phyloP scores from a whole-genome alignment of 2,113 vertebrate genomes.

The Oncorhynchus mykiss region DNA sequence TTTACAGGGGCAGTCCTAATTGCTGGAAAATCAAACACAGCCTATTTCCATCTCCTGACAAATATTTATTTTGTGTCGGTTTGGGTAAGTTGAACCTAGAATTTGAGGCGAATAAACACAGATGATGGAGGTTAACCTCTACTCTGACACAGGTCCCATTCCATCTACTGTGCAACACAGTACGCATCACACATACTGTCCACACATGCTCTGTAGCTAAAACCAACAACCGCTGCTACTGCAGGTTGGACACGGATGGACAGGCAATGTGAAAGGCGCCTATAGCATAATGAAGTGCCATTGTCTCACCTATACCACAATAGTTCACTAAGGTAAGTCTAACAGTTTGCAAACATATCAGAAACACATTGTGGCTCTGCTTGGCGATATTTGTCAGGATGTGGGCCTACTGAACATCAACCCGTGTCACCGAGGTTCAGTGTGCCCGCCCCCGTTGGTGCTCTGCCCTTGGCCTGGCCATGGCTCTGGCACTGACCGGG shows the following conservation, averaged over 20 bases:
- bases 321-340: too few relatives aligned
- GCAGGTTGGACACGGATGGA: background rate
- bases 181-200: conserved; percentile 13
- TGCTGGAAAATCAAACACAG: conserved; percentile 50
- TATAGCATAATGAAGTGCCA: background rate
- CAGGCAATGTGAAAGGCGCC: background rate
- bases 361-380: too few relatives aligned
- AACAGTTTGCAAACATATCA: too few relatives aligned
- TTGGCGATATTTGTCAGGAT: too few relatives aligned
- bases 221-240: background rate
- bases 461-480: conserved; percentile 66
- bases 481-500: conserved; percentile 74
- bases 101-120: conserved; percentile 36
- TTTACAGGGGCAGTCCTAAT: conserved; percentile 37
- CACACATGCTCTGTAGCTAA: background rate
- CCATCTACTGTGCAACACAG: conserved; percentile 20
- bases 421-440: conserved; percentile 20
- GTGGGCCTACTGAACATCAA: too few relatives aligned
- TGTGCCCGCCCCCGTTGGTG: conserved; percentile 29
- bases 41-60: conserved; percentile 40
- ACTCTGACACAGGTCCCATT: conserved; percentile 31
- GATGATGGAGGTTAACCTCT: conserved; percentile 35
- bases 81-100: conserved; percentile 31
- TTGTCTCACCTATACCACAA: background rate
- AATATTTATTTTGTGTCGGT: conserved; percentile 54